Evolutionary conservation across 2,797 vertebrate genomes (phyloP).

Genomic region (Sebastes nivosus): DNA sequence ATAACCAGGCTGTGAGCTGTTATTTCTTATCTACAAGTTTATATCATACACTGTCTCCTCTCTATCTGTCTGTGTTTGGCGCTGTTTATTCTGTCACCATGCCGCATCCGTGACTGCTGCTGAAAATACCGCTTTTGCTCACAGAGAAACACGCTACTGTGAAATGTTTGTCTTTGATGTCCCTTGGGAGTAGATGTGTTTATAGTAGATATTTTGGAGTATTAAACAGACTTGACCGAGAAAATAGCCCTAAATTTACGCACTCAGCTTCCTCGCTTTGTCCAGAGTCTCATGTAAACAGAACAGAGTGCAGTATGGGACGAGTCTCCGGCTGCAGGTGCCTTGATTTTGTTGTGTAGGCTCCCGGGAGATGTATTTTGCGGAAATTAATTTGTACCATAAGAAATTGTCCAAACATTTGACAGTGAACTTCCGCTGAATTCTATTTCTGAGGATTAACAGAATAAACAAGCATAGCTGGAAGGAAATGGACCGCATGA

Average conservation of each 20-base stretch:
- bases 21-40: neutral
- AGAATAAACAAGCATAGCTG: conserved; percentile 3
- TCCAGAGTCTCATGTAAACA: conserved; percentile 26
- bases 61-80: neutral
- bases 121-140: conserved; percentile 58
- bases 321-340: conserved; percentile 13
- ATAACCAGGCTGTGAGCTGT: neutral
- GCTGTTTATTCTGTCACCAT: conserved; percentile 55
- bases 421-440: neutral
- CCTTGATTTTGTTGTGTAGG: neutral
- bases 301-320: neutral
- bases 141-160: conserved; percentile 53
- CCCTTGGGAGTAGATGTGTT: conserved; percentile 64
- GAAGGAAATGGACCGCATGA: neutral
- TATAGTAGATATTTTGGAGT: conserved; percentile 59
- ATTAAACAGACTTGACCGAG: conserved; percentile 52
- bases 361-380: conserved; percentile 20
- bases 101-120: conserved; percentile 40
- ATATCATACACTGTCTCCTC: neutral
- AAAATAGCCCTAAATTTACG: conserved; percentile 22
- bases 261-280: conserved; percentile 40
- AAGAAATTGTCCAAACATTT: conserved; percentile 3
- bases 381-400: conserved; percentile 14
- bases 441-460: neutral
- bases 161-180: conserved; percentile 60